These are phyloP conservation scores for Mycetomoellerius zeteki DNA, from an alignment of 1,140 invertebrate species.

Conservation along the genomic window DNA sequence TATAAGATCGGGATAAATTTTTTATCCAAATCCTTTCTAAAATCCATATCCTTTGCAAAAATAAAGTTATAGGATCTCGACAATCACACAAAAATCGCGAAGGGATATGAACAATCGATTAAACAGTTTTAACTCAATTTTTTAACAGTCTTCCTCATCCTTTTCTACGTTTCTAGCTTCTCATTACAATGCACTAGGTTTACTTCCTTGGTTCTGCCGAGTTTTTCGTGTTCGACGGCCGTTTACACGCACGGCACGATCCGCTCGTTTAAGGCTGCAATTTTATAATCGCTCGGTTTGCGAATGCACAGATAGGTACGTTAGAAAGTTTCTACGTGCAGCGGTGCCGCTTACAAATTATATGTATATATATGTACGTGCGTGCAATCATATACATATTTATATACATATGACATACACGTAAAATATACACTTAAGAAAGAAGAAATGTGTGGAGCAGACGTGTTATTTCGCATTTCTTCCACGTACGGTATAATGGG, in stretches of 20 bases:
- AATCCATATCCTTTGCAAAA: background rate
- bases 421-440: background rate
- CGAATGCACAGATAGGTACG: conserved; percentile 27
- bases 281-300: conserved; percentile 24
- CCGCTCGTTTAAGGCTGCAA: conserved; percentile 32
- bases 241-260: conserved; percentile 11
- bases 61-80: background rate
- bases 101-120: no score
- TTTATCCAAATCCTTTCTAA: background rate
- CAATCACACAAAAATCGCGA: background rate
- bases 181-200: background rate
- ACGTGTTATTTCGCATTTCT: conserved; percentile 25
- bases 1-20: background rate
- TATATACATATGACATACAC: background rate
- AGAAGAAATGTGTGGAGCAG: background rate
- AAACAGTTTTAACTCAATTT: no score
- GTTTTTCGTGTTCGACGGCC: background rate
- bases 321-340: conserved; percentile 54
- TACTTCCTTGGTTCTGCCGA: background rate
- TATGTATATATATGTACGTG: background rate
- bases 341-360: conserved; percentile 24
- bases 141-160: background rate
- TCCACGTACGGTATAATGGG: conserved; percentile 4
- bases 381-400: background rate
- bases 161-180: background rate